A percentile compares a stretch with the other conserved stretches of the same genome.
Conservation (phyloP, 2,888 invertebrate genomes). For the Biston stratarius region DNA sequence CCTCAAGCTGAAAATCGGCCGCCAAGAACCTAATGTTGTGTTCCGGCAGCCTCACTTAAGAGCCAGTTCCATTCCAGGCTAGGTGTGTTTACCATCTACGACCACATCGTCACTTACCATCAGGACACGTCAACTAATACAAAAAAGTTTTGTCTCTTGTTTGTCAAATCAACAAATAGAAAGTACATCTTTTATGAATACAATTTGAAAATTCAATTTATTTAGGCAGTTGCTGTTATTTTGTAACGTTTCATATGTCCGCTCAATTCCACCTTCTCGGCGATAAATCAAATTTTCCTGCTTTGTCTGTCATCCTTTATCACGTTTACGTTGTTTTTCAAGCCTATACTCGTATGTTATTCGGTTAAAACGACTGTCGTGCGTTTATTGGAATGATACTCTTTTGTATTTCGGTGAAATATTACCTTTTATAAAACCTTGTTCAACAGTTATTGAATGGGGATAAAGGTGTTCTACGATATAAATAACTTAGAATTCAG, state of each 20-base stretch:
- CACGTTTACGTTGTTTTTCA: constrained; percentile 41
- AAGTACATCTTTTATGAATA: constrained; percentile 18
- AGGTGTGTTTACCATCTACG: too few species aligned
- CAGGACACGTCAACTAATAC: too few species aligned
- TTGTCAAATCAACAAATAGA: constrained; percentile 9
- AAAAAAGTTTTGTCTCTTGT: constrained; percentile 5
- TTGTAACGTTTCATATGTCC: constrained; percentile 43
- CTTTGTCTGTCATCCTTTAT: constrained; percentile 53
- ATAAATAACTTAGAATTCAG: not conserved
- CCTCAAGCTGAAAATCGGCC: too few species aligned
- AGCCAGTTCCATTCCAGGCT: too few species aligned
- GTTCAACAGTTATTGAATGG: constrained; percentile 3
- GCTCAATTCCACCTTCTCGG: constrained; percentile 37
- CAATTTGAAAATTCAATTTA: constrained; percentile 31
- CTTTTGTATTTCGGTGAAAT: constrained; percentile 13
- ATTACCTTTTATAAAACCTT: constrained; percentile 9
- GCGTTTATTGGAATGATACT: constrained; percentile 33
- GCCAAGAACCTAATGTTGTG: too few species aligned
- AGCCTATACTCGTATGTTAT: constrained; percentile 33
- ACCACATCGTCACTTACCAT: too few species aligned
- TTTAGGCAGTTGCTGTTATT: constrained; percentile 25
- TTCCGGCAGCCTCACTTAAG: too few species aligned
- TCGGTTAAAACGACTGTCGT: constrained; percentile 37
- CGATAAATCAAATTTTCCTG: constrained; percentile 54
- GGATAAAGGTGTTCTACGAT: not conserved